A percentile compares a stretch with the other conserved stretches of the same genome.
These are phyloP conservation scores for Zaprionus camerounensis DNA, from an alignment of 1,140 invertebrate genomes.

Conservation along the genomic window DNA sequence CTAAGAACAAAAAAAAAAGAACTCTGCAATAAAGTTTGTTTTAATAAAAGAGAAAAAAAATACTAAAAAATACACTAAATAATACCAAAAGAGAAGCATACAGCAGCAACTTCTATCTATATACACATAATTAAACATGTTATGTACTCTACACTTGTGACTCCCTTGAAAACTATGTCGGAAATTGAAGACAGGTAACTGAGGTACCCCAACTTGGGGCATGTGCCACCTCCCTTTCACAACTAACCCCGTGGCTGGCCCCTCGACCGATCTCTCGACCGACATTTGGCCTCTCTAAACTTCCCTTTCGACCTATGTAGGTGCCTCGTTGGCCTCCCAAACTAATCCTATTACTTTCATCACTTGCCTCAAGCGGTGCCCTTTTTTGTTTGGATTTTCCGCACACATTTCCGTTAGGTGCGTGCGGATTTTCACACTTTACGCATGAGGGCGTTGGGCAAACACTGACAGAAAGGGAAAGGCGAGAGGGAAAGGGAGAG, in stretches of 20 bases:
- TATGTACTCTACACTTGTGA: not conserved
- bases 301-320: not conserved
- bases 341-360: constrained; percentile 55
- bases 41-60: constrained; percentile 2
- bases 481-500: not conserved
- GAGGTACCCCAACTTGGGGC: not conserved
- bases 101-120: not conserved
- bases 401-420: constrained; percentile 33
- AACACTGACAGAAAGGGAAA: not conserved
- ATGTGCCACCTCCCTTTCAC: not conserved
- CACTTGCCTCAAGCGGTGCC: constrained; percentile 20
- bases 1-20: constrained; percentile 13
- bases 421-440: constrained; percentile 56
- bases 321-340: not conserved
- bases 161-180: constrained; percentile 33
- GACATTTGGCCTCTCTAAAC: constrained; percentile 11
- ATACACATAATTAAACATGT: no score
- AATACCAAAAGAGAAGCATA: constrained; percentile 3
- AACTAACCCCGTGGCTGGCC: not conserved
- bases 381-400: constrained; percentile 42
- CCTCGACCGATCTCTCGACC: not conserved
- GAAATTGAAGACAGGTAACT: not conserved
- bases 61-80: not conserved
- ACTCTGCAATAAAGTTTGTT: constrained; percentile 22
- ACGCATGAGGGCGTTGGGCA: constrained; percentile 36